Base-by-base conservation (phyloP, 2,797 vertebrate species). In the Aphelocoma californica region DNA sequence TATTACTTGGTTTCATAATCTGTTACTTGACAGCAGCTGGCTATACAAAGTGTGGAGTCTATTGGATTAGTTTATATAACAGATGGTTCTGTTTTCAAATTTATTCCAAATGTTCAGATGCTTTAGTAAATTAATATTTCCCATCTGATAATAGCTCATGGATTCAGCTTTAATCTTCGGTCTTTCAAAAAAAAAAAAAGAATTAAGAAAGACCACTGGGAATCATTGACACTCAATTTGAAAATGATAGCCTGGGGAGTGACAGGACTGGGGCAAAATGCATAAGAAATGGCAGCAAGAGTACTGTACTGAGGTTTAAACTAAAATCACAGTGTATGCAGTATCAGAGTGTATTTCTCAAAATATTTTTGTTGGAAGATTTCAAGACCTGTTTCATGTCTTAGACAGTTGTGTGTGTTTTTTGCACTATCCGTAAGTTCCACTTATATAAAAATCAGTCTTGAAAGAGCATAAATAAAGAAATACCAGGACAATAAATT, bases 71-170 rank as follows among this genome's bases (percentile, higher is more conserved):
- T 97, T 97, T 97, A 96, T 96, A 71, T 95, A 97, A 97, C 97
- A 98, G 97, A 98, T 97, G 96, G 95, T 96, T 98, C 96, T 98
- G 96, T 98, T 98, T 98, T 97, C 97, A 97, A 96, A 97, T 97
- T 98, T 98, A 96, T 97, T 97, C 90, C 96, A 96, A 98, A 97
- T 97, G 96, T 97, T 98, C 96, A 94, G 80, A 97, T 96, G 88
- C 81, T 97, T 95, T 81, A 92, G 94, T 92, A 97, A 97, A 97
- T 98, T 97, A 97, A 91, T 97, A 97, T 96, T 97, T 97, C 94
- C 90, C 95, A 94, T 97, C 95, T 97, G 97, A 97, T 97, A 92
- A 91, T 95, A 97, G 62, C 85, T 93, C 75, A 87, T 62, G 83
- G 88, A 45, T 73, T 92, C 72, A 92, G 79, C 91, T 97, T 97